Percentiles rank a stretch among this genome's conserved stretches.
phyloP scores from a whole-genome alignment of 2,113 vertebrate genomes.

The Corythornis vintsioides region DNA sequence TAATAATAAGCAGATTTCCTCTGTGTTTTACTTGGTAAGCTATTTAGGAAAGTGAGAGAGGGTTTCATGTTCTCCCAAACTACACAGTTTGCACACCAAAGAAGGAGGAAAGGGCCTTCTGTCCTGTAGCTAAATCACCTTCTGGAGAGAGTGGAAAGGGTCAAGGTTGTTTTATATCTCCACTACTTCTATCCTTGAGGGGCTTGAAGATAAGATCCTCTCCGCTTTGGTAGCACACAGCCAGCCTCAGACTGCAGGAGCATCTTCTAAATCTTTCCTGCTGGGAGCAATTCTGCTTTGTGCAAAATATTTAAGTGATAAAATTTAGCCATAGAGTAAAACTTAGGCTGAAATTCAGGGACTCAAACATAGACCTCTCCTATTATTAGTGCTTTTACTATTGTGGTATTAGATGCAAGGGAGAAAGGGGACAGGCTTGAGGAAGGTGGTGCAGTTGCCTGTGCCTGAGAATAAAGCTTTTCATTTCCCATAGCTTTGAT shows the following conservation, averaged over 20 bases:
- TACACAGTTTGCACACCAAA: not conserved
- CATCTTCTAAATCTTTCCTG: not conserved
- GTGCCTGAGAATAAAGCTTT: not conserved
- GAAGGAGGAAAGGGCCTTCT: not conserved
- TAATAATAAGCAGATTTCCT: not conserved
- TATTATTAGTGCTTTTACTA: not conserved
- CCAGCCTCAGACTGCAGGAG: not conserved
- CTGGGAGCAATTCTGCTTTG: slow-evolving; percentile 3
- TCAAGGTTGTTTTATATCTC: not conserved
- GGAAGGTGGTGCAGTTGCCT: not conserved
- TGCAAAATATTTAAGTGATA: slow-evolving; percentile 13
- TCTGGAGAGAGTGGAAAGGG: not conserved
- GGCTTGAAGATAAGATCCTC: not conserved
- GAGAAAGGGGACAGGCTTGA: not conserved
- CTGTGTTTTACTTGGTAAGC: not conserved
- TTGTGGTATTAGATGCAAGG: not conserved
- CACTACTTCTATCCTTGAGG: not conserved
- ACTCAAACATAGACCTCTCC: not conserved
- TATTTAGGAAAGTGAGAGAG: not conserved
- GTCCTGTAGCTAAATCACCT: not conserved
- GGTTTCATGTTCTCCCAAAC: not conserved
- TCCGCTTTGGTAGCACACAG: not conserved
- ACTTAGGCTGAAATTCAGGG: slow-evolving; percentile 13
- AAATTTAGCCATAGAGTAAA: slow-evolving; percentile 30
- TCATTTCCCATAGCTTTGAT: not conserved